Base-by-base conservation (phyloP, 2,113 vertebrate species). In the Mesocricetus auratus region DNA sequence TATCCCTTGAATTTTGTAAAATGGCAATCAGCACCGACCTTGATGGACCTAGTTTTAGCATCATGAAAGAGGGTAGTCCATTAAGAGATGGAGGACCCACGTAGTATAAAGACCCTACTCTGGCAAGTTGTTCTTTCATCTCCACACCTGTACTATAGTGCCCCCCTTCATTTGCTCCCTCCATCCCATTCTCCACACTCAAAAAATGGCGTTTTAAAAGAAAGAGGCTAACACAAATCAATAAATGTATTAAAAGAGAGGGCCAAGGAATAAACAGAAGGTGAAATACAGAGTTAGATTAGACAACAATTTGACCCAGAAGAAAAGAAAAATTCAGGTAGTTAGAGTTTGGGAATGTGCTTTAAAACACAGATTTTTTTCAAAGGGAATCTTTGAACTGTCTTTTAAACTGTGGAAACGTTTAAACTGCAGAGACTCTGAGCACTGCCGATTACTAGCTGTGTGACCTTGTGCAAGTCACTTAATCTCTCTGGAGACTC, bases 401-500 rank as follows among this genome's bases (percentile, higher is more conserved):
- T 68, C 78, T 75, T 96, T 96, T 90, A 90, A 93, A 91, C 83
- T 29, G 24, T 62, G n/a, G 81, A 62, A 39, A 66, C 58, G 60
- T 79, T 96, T 81, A 90, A 94, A 86, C 71, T 92, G 60, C 95
- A 90, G 71, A 50, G 75, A 86, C 68, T 86, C 77, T 39, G 81
- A 45, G 13, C 64, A 93, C 53, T 95, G 69, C 60, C 88, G 91
- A 31, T 88, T 96, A 90, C 79, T 87, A 93, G 86, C 74, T 93
- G 79, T 53, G 47, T 56, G 89, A 94, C 81, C 92, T 94, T 96
- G 85, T 86, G 77, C 85, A 85, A 94, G 75, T 97, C 93, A 90
- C 39, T 91, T 86, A 93, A 95, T 68, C 90, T 97, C 95, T 94
- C 92, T 39, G 26, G 92, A 90, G 71, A 82, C 85, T 97, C 71